Base-by-base conservation (phyloP, 1,140 invertebrate genomes). In the Phthorimaea operculella region DNA sequence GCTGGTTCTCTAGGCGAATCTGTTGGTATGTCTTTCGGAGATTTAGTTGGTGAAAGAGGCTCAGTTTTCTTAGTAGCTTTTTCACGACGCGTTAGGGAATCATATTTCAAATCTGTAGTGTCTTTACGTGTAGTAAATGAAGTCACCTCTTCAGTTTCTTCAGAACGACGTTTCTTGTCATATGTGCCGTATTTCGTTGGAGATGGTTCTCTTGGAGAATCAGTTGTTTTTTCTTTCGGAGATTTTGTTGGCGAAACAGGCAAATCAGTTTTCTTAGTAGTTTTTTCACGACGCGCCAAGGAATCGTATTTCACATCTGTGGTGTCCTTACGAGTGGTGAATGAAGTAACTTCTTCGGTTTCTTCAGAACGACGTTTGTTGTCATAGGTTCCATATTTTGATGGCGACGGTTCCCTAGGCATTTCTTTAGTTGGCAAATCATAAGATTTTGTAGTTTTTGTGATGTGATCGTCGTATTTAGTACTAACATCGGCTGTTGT, bases 321-420 rank as follows among this genome's bases (percentile, higher is more conserved):
- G 3, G 36, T 39, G 10, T 2, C n/a, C 10, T 2, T n/a, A 12
- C 10, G 2, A 9, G 3, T 39, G 15, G 15, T 15, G 14, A 42
- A n/a, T 42, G 39, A 42, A 4, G 33, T 50, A 6, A 42, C 51
- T 17, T 59, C 56, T 1, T 63, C 57, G 7, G 44, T 53, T 17
- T 60, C 58, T 1, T 63, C 57, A 45, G 16, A 50, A 51, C 42
- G 28, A 11, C 55, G 57, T 39, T 62, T 67, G 47, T 64, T 72
- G 33, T 68, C 63, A n/a, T 67, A 72, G 1, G 70, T 67, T 28
- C 59, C 67, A 62, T 52, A 70, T 45, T 70, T 75, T 12, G 54
- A 33, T 8, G 68, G 64, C 17, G 66, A 70, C 4, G 52, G 49
- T 55, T 70, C 63, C 52, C 55, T 64, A 4, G 44, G 44, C n/a